phyloP scores from a whole-genome alignment of 2,797 vertebrate genomes.

The Acestrorhynchus altus region DNA sequence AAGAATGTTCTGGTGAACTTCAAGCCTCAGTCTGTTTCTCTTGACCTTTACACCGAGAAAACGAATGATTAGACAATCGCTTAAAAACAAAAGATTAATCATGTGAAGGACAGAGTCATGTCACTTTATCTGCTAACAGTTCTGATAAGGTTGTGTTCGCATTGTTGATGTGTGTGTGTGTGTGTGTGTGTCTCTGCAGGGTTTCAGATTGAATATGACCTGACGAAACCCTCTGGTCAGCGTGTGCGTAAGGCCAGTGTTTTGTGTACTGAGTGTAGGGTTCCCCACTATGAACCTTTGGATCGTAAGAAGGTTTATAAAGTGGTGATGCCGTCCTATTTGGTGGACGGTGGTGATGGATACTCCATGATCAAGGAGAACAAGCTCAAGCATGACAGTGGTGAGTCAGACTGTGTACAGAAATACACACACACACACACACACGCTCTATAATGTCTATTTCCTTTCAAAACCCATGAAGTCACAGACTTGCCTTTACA shows the following conservation, averaged over 20 bases:
- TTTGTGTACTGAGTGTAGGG: constrained; percentile 86
- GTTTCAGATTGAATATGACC: constrained; percentile 84
- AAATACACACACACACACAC: too few species aligned
- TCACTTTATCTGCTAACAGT: neutral
- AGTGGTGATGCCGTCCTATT: constrained; percentile 82
- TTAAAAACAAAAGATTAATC: neutral
- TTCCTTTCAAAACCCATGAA: too few species aligned
- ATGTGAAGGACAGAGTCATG: neutral
- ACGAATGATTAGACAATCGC: too few species aligned
- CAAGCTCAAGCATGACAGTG: constrained; percentile 83
- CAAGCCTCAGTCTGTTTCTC: neutral
- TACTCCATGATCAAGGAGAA: constrained; percentile 83
- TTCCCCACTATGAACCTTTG: constrained; percentile 83
- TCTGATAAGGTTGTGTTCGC: neutral
- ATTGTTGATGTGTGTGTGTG: neutral
- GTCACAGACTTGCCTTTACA: too few species aligned
- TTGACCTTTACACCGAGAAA: neutral
- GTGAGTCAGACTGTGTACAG: constrained; percentile 70
- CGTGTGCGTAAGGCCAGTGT: constrained; percentile 78
- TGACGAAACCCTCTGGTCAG: constrained; percentile 70
- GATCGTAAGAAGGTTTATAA: constrained; percentile 77
- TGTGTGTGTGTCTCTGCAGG: constrained; percentile 71
- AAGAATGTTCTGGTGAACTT: neutral
- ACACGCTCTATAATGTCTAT: too few species aligned
- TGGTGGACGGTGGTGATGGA: constrained; percentile 86